Evolutionary conservation across 2,797 vertebrate genomes (phyloP).

Genomic region (Valencia hispanica): DNA sequence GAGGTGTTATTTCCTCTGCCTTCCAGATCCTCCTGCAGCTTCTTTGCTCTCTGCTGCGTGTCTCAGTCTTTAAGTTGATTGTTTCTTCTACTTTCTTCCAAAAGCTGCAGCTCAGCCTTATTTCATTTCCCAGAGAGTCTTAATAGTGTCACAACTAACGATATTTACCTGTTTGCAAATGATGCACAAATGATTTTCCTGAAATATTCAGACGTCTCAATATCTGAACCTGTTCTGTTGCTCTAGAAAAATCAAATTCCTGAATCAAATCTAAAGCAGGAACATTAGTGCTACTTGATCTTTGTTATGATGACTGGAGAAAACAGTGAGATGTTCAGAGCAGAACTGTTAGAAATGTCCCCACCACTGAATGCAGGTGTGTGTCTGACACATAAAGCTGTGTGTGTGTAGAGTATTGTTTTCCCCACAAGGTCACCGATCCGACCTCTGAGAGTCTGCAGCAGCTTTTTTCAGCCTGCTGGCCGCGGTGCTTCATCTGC

Average conservation of each 20-base stretch:
- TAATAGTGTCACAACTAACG: no score
- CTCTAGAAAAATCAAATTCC: neutral
- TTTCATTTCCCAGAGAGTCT: neutral
- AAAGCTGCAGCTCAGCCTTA: neutral
- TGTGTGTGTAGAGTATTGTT: neutral
- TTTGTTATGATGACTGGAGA: neutral
- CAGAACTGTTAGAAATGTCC: neutral
- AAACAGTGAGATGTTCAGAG: neutral
- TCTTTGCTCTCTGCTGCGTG: neutral
- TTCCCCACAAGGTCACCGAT: neutral
- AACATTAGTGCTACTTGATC: neutral
- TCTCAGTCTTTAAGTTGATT: neutral
- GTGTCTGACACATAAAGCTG: slow-evolving; percentile 4
- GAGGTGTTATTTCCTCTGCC: neutral
- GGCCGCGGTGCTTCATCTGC: slow-evolving; percentile 66
- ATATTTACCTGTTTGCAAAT: no score
- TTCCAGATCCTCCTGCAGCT: slow-evolving; percentile 4
- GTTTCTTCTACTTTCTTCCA: neutral
- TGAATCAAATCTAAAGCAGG: neutral
- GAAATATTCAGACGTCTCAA: neutral
- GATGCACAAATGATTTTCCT: neutral
- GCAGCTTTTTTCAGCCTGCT: neutral
- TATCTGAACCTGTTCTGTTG: neutral
- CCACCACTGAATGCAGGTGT: slow-evolving; percentile 28
- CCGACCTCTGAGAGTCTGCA: neutral